Evolutionary conservation across 2,888 invertebrate genomes (phyloP).

Genomic region (Agriopis marginaria): DNA sequence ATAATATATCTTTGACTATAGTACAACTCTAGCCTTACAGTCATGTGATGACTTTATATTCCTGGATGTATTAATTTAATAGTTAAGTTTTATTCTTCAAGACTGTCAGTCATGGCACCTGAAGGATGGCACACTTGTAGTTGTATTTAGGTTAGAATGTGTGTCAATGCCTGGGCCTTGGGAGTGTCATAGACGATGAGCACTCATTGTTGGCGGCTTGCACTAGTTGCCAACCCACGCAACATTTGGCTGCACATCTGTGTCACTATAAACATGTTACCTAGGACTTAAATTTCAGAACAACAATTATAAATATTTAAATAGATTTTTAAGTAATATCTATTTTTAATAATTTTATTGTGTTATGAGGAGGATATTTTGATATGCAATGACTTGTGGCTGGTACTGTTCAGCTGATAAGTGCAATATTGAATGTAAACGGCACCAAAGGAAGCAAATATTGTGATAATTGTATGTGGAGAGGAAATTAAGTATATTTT

Average conservation of each 20-base stretch:
- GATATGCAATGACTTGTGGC: constrained; percentile 49
- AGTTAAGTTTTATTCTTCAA: constrained; percentile 64
- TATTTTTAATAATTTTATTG: constrained; percentile 25
- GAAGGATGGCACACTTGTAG: constrained; percentile 55
- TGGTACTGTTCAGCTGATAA: constrained; percentile 59
- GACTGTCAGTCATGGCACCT: constrained; percentile 64
- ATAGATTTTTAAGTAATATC: constrained; percentile 20
- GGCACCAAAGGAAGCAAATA: constrained; percentile 70
- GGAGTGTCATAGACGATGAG: constrained; percentile 63
- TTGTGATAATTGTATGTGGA: constrained; percentile 72
- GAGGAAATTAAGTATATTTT: constrained; percentile 51
- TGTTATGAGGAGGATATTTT: constrained; percentile 33
- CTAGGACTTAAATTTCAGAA: constrained; percentile 39
- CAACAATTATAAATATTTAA: constrained; percentile 13
- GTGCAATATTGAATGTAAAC: constrained; percentile 62
- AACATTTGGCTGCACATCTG: constrained; percentile 73
- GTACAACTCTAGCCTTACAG: constrained; percentile 81
- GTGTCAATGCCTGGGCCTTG: constrained; percentile 64
- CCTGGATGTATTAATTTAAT: constrained; percentile 43
- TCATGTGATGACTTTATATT: constrained; percentile 59
- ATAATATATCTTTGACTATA: constrained; percentile 64
- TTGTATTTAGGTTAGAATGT: constrained; percentile 62
- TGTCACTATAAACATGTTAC: constrained; percentile 60
- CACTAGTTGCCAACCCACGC: constrained; percentile 68
- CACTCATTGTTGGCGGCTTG: constrained; percentile 65